These are phyloP conservation scores for Chiridota heheva DNA, from an alignment of 35 echinoderm and acorn worm species.

Conservation along the genomic window DNA sequence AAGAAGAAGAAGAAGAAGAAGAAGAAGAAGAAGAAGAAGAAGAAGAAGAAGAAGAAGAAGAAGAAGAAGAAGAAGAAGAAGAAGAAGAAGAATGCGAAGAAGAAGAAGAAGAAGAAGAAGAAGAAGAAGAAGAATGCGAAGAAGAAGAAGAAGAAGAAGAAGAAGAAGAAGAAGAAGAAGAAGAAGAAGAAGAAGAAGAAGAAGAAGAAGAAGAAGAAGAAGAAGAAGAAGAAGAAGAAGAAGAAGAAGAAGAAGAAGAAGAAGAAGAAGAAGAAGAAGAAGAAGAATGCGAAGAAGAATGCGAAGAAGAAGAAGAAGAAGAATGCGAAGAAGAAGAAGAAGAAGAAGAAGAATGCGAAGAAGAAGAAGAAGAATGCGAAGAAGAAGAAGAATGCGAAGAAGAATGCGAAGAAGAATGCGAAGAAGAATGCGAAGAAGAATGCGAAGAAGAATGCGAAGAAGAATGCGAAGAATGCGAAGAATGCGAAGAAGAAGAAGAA, in stretches of 20 bases:
- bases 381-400: too few relatives aligned
- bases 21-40: neutral
- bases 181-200: constrained; percentile 7
- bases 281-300: too few relatives aligned
- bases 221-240: constrained; percentile 2
- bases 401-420: too few relatives aligned
- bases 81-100: too few relatives aligned
- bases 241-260: constrained; percentile 9
- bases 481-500: too few relatives aligned
- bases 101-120: constrained; percentile 8
- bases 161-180: neutral
- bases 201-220: constrained; percentile 12
- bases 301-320: too few relatives aligned
- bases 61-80: constrained; percentile 2
- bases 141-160: neutral
- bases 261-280: constrained; percentile 8
- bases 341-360: neutral
- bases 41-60: constrained; percentile 12
- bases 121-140: too few relatives aligned
- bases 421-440: too few relatives aligned
- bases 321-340: too few relatives aligned
- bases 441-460: too few relatives aligned
- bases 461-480: too few relatives aligned
- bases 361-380: too few relatives aligned
- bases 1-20: neutral